A percentile compares a stretch with the other conserved stretches of the same genome.
phyloP scores from a whole-genome alignment of 2,797 vertebrate genomes.

The Mycteria americana region DNA sequence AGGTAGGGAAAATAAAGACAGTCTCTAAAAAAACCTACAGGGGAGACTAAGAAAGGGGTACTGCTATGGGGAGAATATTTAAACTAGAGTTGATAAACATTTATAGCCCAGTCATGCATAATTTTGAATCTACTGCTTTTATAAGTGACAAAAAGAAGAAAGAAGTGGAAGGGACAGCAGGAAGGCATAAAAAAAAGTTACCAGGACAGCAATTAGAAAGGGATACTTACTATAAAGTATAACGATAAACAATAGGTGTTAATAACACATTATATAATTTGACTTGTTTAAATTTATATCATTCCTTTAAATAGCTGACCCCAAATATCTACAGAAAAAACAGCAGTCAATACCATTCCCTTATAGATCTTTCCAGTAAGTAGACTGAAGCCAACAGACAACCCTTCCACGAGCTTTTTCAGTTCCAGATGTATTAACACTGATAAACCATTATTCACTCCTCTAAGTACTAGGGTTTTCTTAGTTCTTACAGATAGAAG shows the following conservation, averaged over 20 bases:
- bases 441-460: neutral
- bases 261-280: neutral
- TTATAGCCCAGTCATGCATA: neutral
- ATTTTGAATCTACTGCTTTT: neutral
- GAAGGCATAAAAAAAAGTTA: neutral
- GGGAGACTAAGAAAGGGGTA: neutral
- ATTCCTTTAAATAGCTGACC: neutral
- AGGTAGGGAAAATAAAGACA: neutral
- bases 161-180: neutral
- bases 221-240: neutral
- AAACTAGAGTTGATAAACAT: neutral
- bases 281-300: neutral
- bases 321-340: neutral
- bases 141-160: neutral
- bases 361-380: neutral
- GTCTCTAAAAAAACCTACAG: neutral
- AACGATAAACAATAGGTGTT: neutral
- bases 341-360: neutral
- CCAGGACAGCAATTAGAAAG: neutral
- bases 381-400: neutral
- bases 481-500: neutral
- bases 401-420: neutral
- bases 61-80: neutral
- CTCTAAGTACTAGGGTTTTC: neutral
- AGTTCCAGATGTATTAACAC: neutral